Evolutionary conservation across 2,797 vertebrate species (phyloP).

Genomic region (Orestias chungarensis): DNA sequence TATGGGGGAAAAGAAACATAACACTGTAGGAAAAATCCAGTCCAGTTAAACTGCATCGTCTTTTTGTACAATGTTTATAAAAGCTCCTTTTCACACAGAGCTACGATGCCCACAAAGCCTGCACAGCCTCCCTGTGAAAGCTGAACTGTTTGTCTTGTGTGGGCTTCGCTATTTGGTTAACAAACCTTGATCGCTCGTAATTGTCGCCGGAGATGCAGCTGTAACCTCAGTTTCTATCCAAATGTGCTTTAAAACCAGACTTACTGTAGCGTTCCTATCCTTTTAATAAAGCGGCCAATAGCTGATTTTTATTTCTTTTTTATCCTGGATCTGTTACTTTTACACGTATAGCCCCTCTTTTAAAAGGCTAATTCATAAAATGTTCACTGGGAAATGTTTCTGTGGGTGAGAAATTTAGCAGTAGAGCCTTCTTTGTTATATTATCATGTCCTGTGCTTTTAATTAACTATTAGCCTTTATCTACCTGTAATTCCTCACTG

Average conservation of each 20-base stretch:
- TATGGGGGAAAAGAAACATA: constrained; percentile 5
- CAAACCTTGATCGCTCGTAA: constrained; percentile 59
- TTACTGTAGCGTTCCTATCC: constrained; percentile 7
- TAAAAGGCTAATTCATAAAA: constrained; percentile 23
- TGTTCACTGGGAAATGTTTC: constrained; percentile 20
- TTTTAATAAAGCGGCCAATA: neutral
- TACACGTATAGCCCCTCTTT: neutral
- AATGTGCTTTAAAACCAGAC: constrained; percentile 30
- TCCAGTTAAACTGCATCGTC: constrained; percentile 10
- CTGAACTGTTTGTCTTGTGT: constrained; percentile 13
- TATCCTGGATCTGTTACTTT: constrained; percentile 12
- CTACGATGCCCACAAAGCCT: constrained; percentile 23
- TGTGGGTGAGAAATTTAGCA: constrained; percentile 5
- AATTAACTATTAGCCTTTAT: constrained; percentile 47
- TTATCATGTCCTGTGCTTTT: constrained; percentile 36
- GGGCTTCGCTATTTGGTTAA: constrained; percentile 59
- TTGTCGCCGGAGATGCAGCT: constrained; percentile 36
- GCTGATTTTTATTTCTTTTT: neutral
- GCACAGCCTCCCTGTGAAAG: constrained; percentile 20
- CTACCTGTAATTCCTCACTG: constrained; percentile 64
- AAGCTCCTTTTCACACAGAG: constrained; percentile 41
- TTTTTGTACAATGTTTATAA: constrained; percentile 73
- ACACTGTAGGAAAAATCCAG: constrained; percentile 28
- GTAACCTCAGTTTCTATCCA: constrained; percentile 29
- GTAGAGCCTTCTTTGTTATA: constrained; percentile 8